phyloP scores from a whole-genome alignment of 2,113 vertebrate species.

The Etia nguti region DNA sequence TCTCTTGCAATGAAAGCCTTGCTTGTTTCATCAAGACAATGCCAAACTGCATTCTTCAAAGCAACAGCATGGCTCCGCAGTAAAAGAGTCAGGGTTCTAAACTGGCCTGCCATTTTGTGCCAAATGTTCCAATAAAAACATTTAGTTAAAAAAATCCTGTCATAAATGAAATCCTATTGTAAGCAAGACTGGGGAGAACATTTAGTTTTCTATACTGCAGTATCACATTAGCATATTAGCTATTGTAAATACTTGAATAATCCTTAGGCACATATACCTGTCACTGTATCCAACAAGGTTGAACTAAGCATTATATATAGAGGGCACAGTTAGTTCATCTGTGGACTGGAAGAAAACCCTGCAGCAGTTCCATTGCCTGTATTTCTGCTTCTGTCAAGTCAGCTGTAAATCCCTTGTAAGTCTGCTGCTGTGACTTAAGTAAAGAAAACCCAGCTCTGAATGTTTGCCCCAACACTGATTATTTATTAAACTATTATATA shows the following conservation, averaged over 20 bases:
- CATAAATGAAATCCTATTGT: background rate
- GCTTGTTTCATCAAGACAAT: background rate
- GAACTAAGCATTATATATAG: background rate
- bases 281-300: background rate
- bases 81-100: background rate
- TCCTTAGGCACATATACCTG: background rate
- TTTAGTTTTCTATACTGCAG: background rate
- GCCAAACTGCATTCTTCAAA: background rate
- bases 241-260: background rate
- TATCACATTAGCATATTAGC: background rate
- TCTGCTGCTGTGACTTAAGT: background rate
- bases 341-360: background rate
- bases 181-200: background rate
- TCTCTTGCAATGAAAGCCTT: background rate
- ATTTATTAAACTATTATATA: background rate
- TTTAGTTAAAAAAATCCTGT: background rate
- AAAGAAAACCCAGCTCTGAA: background rate
- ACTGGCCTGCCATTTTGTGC: background rate
- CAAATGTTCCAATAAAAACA: background rate
- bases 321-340: background rate
- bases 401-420: background rate
- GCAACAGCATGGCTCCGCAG: background rate
- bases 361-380: background rate
- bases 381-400: background rate
- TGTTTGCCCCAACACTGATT: background rate